Percentiles rank a stretch among this genome's conserved stretches.
Evolutionary conservation across 2,113 vertebrate species (phyloP).

Genomic region (Genyomyrus donnyi): DNA sequence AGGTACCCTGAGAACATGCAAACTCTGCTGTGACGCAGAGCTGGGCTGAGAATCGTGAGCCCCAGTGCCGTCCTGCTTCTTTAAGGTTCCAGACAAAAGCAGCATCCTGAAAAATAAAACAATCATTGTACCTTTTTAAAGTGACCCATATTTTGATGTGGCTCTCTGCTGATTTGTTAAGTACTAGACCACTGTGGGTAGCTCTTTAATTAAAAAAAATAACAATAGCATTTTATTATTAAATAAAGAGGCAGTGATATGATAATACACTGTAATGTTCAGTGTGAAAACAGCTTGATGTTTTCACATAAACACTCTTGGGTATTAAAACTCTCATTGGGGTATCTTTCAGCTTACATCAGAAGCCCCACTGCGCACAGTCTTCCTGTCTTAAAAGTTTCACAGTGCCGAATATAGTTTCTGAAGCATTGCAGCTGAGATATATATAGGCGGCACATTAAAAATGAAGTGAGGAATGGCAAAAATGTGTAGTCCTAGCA

Average conservation of each 20-base stretch:
- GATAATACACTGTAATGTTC: not conserved
- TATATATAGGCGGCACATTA: not conserved
- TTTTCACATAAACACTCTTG: conserved; percentile 11
- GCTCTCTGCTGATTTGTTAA: not conserved
- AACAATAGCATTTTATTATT: not conserved
- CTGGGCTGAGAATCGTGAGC: not conserved
- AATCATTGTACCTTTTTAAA: not conserved
- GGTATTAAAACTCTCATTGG: not conserved
- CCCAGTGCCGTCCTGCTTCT: not conserved
- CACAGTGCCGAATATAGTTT: not conserved
- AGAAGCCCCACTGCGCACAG: not conserved
- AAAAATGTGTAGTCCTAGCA: not conserved
- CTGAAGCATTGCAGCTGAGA: not conserved
- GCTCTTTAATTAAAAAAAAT: not conserved
- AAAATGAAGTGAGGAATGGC: not conserved
- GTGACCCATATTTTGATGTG: not conserved
- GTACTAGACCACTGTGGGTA: not conserved
- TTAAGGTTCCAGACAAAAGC: not conserved
- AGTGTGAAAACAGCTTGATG: conserved; percentile 9
- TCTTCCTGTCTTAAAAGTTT: not conserved
- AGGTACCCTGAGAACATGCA: not conserved
- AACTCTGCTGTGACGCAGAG: not conserved
- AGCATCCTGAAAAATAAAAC: not conserved
- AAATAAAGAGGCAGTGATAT: not conserved
- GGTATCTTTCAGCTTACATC: not conserved